Conservation (phyloP, 2,797 vertebrate species). For the Pogonophryne albipinna region DNA sequence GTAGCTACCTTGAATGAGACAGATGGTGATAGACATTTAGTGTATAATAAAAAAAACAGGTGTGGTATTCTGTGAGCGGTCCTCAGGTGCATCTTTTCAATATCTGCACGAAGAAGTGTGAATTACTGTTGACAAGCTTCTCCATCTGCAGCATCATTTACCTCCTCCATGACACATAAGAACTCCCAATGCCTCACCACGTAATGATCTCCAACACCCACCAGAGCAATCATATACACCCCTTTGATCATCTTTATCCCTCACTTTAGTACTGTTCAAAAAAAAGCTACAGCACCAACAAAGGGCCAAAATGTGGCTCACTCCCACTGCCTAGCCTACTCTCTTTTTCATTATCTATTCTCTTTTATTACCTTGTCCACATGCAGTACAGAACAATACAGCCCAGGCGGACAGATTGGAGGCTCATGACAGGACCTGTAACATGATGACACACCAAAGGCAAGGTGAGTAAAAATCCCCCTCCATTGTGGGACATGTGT, state of each 20-base stretch:
- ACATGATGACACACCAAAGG: slow-evolving; percentile 87
- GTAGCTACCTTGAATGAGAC: slow-evolving; percentile 35
- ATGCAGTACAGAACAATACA: slow-evolving; percentile 70
- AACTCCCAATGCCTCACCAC: slow-evolving; percentile 9
- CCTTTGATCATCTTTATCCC: slow-evolving; percentile 82
- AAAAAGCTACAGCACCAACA: slow-evolving; percentile 72
- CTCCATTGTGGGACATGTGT: slow-evolving; percentile 82
- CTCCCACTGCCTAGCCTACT: slow-evolving; percentile 68
- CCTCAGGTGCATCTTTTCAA: slow-evolving; percentile 67
- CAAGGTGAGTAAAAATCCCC: slow-evolving; percentile 74
- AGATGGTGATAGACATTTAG: slow-evolving; percentile 42
- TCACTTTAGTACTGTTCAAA: slow-evolving; percentile 65
- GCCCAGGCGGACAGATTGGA: slow-evolving; percentile 74
- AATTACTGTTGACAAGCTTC: slow-evolving; percentile 35
- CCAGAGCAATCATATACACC: slow-evolving; percentile 51
- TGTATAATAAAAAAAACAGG: slow-evolving; percentile 56
- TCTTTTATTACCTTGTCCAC: slow-evolving; percentile 76
- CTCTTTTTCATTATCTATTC: slow-evolving; percentile 69
- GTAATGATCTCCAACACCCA: slow-evolving; percentile 53
- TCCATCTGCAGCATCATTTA: slow-evolving; percentile 37
- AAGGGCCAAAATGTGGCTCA: slow-evolving; percentile 70
- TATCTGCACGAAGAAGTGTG: slow-evolving; percentile 30
- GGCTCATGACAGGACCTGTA: slow-evolving; percentile 79
- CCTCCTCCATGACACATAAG: slow-evolving; percentile 27
- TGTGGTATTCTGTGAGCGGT: slow-evolving; percentile 51